phyloP scores from a whole-genome alignment of 2,797 vertebrate genomes.

The Bovichtus variegatus region DNA sequence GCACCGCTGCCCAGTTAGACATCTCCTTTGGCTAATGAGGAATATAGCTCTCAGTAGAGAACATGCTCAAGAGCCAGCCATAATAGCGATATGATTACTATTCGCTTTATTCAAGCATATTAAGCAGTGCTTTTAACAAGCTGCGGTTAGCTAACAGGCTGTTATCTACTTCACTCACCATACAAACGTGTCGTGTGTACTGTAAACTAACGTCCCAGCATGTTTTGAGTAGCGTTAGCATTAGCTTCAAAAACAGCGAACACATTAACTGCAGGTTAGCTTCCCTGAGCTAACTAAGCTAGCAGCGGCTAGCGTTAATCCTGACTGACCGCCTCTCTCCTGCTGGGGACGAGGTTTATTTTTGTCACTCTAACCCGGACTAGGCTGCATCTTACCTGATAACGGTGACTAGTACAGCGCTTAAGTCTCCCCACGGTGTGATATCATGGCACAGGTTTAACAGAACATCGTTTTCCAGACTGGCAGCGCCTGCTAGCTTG shows the following conservation, averaged over 20 bases:
- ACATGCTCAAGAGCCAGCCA: neutral
- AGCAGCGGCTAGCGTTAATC: conserved; percentile 69
- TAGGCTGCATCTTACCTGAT: conserved; percentile 71
- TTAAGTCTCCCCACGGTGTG: conserved; percentile 22
- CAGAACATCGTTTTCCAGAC: conserved; percentile 21
- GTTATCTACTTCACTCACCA: neutral
- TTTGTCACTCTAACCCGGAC: conserved; percentile 56
- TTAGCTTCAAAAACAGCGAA: conserved; percentile 50
- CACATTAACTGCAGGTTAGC: conserved; percentile 49
- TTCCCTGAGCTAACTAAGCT: conserved; percentile 61
- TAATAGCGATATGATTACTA: neutral
- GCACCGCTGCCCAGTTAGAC: conserved; percentile 41
- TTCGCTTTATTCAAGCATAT: neutral
- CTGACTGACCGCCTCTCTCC: conserved; percentile 47
- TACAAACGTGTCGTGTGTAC: conserved; percentile 21
- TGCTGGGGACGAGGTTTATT: conserved; percentile 47
- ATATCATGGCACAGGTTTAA: conserved; percentile 49
- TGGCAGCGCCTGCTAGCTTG: conserved; percentile 60
- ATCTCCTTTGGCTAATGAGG: conserved; percentile 30
- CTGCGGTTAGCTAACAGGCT: neutral
- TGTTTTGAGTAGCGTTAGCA: conserved; percentile 56
- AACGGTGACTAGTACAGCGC: conserved; percentile 29
- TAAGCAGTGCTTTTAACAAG: neutral
- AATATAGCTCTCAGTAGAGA: neutral
- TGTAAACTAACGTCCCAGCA: conserved; percentile 7